A percentile compares a stretch with the other conserved stretches of the same genome.
Evolutionary conservation across 2,113 vertebrate genomes (phyloP).

Genomic region (Zosterops japonicus): DNA sequence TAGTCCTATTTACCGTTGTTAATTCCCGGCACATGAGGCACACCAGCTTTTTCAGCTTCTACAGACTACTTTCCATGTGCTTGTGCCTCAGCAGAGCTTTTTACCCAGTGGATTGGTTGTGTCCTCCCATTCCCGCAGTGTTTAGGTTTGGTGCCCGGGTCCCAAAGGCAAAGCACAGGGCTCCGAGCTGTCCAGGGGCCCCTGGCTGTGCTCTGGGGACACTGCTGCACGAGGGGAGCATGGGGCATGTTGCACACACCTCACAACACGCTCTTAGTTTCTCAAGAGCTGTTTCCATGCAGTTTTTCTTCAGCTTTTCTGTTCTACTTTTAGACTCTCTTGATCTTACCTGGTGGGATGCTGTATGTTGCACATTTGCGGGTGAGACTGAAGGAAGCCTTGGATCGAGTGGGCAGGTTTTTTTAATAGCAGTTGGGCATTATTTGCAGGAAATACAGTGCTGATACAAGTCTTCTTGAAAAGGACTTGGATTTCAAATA

Average conservation of each 20-base stretch:
- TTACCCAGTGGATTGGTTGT: not conserved
- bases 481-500: not conserved
- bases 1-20: accelerated
- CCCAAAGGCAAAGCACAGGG: accelerated
- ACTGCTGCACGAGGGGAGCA: not conserved
- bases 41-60: not conserved
- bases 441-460: accelerated
- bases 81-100: not conserved
- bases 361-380: accelerated
- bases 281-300: not conserved
- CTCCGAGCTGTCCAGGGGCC: accelerated
- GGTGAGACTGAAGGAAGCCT: not conserved
- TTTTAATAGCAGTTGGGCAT: not conserved
- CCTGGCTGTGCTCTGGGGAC: accelerated
- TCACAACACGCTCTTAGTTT: accelerated
- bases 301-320: not conserved
- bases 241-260: accelerated
- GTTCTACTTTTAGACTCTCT: not conserved
- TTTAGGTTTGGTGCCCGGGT: not conserved
- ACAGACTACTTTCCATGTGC: not conserved
- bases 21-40: not conserved
- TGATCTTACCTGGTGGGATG: not conserved
- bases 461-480: not conserved
- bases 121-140: accelerated
- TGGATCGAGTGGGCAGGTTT: accelerated